phyloP scores from a whole-genome alignment of 2,113 vertebrate genomes.

The Cranoglanis bouderius region DNA sequence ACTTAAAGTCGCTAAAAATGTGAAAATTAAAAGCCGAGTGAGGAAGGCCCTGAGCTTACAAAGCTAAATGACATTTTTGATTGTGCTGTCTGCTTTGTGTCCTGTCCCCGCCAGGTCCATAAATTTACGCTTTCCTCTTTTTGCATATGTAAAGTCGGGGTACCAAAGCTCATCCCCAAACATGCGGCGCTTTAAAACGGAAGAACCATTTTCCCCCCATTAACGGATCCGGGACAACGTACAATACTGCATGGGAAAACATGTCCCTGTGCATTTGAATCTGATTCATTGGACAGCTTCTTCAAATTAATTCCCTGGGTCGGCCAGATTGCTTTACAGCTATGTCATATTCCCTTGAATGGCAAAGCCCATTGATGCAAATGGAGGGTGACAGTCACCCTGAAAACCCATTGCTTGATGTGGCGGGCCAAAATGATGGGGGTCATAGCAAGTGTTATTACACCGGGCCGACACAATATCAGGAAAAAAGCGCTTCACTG shows the following conservation, averaged over 20 bases:
- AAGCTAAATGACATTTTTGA: conserved; percentile 71
- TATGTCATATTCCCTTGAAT: conserved; percentile 94
- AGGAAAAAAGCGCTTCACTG: conserved; percentile 69
- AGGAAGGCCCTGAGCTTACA: conserved; percentile 51
- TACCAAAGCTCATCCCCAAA: conserved; percentile 64
- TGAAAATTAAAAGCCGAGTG: conserved; percentile 43
- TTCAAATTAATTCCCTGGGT: conserved; percentile 98
- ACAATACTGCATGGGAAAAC: conserved; percentile 57
- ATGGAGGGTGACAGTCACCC: conserved; percentile 89
- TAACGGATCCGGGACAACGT: conserved; percentile 48
- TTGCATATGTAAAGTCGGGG: conserved; percentile 75
- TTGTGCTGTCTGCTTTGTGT: conserved; percentile 68
- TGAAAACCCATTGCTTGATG: conserved; percentile 79
- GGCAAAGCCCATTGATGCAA: conserved; percentile 87
- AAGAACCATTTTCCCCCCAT: conserved; percentile 62
- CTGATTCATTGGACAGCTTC: conserved; percentile 91
- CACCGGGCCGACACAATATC: conserved; percentile 84
- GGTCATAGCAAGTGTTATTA: conserved; percentile 94
- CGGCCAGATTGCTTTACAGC: conserved; percentile 94
- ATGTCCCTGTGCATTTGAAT: conserved; percentile 86
- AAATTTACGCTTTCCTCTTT: conserved; percentile 51
- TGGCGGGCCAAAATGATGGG: conserved; percentile 85
- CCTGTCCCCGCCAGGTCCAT: conserved; percentile 42
- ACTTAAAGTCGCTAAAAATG: conserved; percentile 32
- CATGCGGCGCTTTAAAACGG: conserved; percentile 67